These are phyloP conservation scores for Pitta sordida DNA, from an alignment of 2,113 vertebrate species.

Conservation along the genomic window DNA sequence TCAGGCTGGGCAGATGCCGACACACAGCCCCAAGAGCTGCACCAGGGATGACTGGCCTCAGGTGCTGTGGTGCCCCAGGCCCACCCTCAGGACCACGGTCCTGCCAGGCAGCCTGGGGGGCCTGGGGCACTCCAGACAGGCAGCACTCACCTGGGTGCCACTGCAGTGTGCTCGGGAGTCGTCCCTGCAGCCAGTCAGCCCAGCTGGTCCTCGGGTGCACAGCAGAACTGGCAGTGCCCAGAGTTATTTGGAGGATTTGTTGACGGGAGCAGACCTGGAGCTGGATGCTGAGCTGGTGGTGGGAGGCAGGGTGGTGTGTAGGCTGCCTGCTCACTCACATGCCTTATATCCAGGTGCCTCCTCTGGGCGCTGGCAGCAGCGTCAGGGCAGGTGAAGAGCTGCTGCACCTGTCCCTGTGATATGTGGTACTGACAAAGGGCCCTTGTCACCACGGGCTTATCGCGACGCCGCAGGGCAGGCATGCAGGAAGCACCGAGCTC, in stretches of 20 bases:
- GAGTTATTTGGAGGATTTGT: not conserved
- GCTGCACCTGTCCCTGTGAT: not conserved
- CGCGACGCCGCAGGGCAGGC: not conserved
- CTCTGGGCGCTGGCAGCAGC: not conserved
- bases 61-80: not conserved
- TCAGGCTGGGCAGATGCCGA: accelerated
- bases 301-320: accelerated
- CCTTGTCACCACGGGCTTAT: not conserved
- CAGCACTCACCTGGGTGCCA: not conserved
- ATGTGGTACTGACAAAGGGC: not conserved
- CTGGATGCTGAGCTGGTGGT: accelerated
- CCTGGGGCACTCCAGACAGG: accelerated
- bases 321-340: not conserved
- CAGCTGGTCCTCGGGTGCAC: accelerated
- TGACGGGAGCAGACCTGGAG: not conserved
- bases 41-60: accelerated
- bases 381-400: not conserved
- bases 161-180: not conserved
- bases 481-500: not conserved
- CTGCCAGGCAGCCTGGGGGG: accelerated
- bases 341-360: not conserved
- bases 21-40: not conserved
- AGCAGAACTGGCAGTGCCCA: accelerated
- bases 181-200: not conserved
- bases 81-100: accelerated